Conservation (phyloP, 2,113 vertebrate species). For the Phaetusa simplex region DNA sequence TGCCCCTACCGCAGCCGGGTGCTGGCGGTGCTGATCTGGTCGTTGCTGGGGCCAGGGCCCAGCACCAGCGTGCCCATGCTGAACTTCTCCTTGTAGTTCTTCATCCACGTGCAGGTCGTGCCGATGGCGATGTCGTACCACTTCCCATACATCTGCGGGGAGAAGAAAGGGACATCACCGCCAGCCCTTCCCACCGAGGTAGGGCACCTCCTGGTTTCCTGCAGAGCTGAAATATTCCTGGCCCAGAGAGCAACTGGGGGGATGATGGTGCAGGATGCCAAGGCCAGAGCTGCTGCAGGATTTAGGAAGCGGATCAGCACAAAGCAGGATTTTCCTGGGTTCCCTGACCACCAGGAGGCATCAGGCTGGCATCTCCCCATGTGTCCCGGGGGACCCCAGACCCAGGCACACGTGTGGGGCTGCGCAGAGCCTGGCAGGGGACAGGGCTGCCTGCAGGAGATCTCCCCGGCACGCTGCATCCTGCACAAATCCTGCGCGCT, state of each 20-base stretch:
- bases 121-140: constrained; percentile 85
- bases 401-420: fast-evolving
- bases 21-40: constrained; percentile 56
- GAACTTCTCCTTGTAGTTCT: constrained; percentile 60
- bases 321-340: background rate
- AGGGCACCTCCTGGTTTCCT: background rate
- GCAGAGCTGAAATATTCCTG: background rate
- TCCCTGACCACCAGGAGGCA: background rate
- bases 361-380: background rate
- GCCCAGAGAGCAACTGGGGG: background rate
- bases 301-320: background rate
- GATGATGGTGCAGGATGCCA: background rate
- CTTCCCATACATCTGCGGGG: constrained; percentile 78
- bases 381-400: background rate
- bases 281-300: background rate
- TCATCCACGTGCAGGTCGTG: constrained; percentile 75
- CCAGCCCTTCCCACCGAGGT: fast-evolving
- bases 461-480: background rate
- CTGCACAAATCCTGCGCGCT: fast-evolving
- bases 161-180: background rate
- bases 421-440: background rate
- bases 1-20: constrained; percentile 70
- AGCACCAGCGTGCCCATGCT: constrained; percentile 79
- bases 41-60: background rate
- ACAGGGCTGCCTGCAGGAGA: fast-evolving